phyloP scores from a whole-genome alignment of 92 coral and sea anemone genomes.

The Palythoa caribaeorum region DNA sequence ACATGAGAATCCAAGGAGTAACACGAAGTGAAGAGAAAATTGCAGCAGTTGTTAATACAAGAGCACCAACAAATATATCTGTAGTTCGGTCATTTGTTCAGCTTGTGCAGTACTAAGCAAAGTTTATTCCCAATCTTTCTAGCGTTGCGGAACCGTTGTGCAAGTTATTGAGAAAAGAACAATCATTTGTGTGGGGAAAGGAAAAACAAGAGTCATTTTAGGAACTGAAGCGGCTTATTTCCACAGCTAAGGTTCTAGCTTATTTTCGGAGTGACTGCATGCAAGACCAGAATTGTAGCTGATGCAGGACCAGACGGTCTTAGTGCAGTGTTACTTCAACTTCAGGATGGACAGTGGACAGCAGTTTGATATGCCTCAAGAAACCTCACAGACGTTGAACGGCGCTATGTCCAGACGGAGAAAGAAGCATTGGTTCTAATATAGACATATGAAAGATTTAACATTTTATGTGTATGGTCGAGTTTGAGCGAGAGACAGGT shows the following conservation, averaged over 20 bases:
- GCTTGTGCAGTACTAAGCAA: slow-evolving; percentile 65
- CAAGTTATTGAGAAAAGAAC: slow-evolving; percentile 33
- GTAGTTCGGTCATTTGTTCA: slow-evolving; percentile 65
- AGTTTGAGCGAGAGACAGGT: no score
- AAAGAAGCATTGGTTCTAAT: slow-evolving; percentile 1
- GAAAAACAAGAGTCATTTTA: slow-evolving; percentile 55
- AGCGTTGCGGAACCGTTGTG: slow-evolving; percentile 49
- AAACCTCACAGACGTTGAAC: slow-evolving; percentile 52
- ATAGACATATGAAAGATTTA: no score
- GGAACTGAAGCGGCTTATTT: slow-evolving; percentile 53
- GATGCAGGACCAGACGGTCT: slow-evolving; percentile 70
- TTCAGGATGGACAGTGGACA: slow-evolving; percentile 61
- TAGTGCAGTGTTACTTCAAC: slow-evolving; percentile 68
- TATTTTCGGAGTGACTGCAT: slow-evolving; percentile 38
- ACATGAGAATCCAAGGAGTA: slow-evolving; percentile 59
- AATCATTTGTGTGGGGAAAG: slow-evolving; percentile 52
- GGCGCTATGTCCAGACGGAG: slow-evolving; percentile 64
- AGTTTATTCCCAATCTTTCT: slow-evolving; percentile 56
- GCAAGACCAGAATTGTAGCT: slow-evolving; percentile 43
- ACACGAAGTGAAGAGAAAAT: slow-evolving; percentile 65
- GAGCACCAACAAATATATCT: slow-evolving; percentile 54
- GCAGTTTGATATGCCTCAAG: slow-evolving; percentile 66
- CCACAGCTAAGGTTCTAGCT: slow-evolving; percentile 53
- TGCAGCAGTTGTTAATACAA: slow-evolving; percentile 63
- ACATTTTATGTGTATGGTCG: no score